These are phyloP conservation scores for Apocheima hispidaria DNA, from an alignment of 2,888 invertebrate species.

Conservation along the genomic window DNA sequence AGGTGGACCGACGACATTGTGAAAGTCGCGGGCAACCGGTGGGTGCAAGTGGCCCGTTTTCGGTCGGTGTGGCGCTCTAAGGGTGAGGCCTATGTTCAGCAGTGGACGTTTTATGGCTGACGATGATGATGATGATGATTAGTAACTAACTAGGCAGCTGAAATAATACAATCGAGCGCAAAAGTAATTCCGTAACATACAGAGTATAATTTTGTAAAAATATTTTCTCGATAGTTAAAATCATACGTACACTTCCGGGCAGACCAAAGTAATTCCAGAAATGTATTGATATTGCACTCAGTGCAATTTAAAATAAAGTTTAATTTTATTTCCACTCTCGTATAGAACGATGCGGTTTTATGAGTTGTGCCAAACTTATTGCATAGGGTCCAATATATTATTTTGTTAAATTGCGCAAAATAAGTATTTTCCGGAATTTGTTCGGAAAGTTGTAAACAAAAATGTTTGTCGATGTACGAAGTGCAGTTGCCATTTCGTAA, in stretches of 20 bases:
- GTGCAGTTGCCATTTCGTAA: constrained; percentile 4
- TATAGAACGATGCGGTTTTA: constrained; percentile 48
- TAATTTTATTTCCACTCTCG: constrained; percentile 48
- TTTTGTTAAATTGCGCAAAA: constrained; percentile 38
- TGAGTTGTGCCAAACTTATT: constrained; percentile 49
- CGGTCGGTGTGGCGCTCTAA: too few relatives aligned
- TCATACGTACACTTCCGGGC: constrained; percentile 39
- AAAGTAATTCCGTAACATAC: background rate
- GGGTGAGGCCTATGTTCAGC: too few relatives aligned
- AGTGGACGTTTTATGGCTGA: too few relatives aligned
- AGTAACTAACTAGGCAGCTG: too few relatives aligned
- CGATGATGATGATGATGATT: too few relatives aligned
- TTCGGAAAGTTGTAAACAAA: constrained; percentile 37
- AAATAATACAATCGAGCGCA: too few relatives aligned
- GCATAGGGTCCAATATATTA: constrained; percentile 45
- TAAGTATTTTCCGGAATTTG: constrained; percentile 30
- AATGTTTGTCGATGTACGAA: constrained; percentile 21
- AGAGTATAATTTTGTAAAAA: background rate
- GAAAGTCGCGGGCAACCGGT: too few relatives aligned
- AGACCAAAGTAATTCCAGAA: constrained; percentile 48
- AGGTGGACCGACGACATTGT: too few relatives aligned
- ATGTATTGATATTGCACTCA: constrained; percentile 56
- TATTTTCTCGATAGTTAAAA: constrained; percentile 42
- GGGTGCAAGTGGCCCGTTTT: too few relatives aligned
- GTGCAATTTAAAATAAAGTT: constrained; percentile 50